Evolutionary conservation across 2,888 invertebrate genomes (phyloP), one percentile per base, ranked within the genome.

Genomic region (Leptinotarsa haldemani): DNA sequence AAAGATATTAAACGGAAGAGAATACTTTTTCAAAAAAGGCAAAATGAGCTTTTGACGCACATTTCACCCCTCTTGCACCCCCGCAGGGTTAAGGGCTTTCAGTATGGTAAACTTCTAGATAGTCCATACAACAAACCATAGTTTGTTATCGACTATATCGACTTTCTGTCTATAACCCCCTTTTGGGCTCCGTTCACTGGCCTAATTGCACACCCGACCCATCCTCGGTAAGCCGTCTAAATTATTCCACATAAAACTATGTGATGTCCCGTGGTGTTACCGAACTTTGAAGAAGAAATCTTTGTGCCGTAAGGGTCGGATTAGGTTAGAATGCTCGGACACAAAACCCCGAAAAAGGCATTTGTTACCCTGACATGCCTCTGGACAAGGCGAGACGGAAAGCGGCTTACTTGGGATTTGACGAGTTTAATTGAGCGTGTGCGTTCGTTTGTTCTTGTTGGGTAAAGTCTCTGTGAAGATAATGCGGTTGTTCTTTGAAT

Each of bases 181-280:
- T 40, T 40, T 40, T 40, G 40, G 40, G 40, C 40, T 2, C 40
- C 40, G 9, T 40, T 40, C 2, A 2, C 40, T 40, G 40, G 40
- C 9, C 40, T 40, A 40, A 40, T 9, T 40, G 40, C 40, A 40
- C 40, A 40, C 40, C 1, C 7, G 2, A 9, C 22, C 56, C 56
- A 56, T 61, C 61, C 61, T 30, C 40, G 16, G 30, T 40, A 61
- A 61, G 61, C 61, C 40, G 20, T 52, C 61, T 48, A 47, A 66
- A 71, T 71, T 71, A 71, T 71, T 71, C 61, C 58, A 46, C 71
- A 61, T 71, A 66, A 71, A 66, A 71, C 71, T 71, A 52, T 66
- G 53, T 40, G 71, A 66, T 61, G 40, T 61, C 66, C 48, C 22
- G 66, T 65, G 58, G 66, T 66, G 71, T 71, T 64, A 71, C 71